phyloP scores from a whole-genome alignment of 2,797 vertebrate species.

The Manis pentadactyla region DNA sequence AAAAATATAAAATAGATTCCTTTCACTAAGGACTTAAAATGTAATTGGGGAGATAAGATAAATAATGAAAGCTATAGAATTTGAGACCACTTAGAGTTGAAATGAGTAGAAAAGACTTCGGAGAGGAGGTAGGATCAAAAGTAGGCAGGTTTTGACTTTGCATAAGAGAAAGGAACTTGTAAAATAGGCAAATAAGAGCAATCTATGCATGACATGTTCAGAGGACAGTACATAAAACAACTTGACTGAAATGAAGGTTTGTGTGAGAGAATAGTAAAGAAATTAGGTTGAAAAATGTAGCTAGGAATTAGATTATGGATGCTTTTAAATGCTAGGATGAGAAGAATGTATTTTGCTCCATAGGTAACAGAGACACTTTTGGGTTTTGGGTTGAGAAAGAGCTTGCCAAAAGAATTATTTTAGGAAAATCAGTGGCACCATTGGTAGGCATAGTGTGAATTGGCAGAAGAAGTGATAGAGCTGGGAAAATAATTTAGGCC shows the following conservation, averaged over 20 bases:
- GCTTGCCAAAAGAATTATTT: constrained; percentile 37
- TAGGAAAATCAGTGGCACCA: background rate
- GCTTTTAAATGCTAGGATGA: background rate
- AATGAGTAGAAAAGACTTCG: background rate
- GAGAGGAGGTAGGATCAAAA: background rate
- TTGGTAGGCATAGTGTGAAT: background rate
- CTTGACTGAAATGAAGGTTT: constrained; percentile 37
- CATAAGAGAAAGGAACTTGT: background rate
- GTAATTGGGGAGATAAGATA: constrained; percentile 10
- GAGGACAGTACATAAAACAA: background rate
- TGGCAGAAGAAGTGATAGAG: background rate
- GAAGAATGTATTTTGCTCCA: background rate
- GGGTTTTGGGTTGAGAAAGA: constrained; percentile 18
- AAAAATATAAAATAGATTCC: constrained; percentile 1
- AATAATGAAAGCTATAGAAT: constrained; percentile 17
- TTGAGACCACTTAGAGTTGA: background rate
- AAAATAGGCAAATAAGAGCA: background rate
- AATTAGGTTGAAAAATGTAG: constrained; percentile 8
- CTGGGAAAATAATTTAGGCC: background rate
- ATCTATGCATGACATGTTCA: background rate
- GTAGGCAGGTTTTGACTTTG: constrained; percentile 1
- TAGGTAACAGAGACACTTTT: background rate
- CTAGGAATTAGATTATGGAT: background rate
- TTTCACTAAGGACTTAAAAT: background rate
- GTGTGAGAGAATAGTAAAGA: constrained; percentile 5